phyloP scores from a whole-genome alignment of 2,888 invertebrate species.

The Eupithecia tripunctaria region DNA sequence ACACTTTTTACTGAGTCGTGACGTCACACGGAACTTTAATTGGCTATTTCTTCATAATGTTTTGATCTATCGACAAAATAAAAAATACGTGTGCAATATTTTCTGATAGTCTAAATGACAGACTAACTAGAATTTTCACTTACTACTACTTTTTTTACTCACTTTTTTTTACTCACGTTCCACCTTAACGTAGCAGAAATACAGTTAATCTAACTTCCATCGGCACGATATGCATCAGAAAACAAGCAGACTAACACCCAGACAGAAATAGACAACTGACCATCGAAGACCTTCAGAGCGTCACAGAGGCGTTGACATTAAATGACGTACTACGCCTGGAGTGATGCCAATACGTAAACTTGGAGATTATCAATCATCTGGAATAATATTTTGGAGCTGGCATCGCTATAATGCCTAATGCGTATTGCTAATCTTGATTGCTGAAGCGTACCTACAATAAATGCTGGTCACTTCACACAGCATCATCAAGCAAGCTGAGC shows the following conservation, averaged over 20 bases:
- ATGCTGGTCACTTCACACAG: too few relatives aligned
- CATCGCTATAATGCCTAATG: background rate
- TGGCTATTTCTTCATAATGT: too few relatives aligned
- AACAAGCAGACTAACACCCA: slow-evolving; percentile 26
- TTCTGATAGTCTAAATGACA: too few relatives aligned
- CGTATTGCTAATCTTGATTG: background rate
- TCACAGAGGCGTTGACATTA: slow-evolving; percentile 58
- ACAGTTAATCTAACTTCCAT: slow-evolving; percentile 10
- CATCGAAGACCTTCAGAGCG: slow-evolving; percentile 48
- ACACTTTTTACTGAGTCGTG: too few relatives aligned
- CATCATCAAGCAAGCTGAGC: too few relatives aligned
- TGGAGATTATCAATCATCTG: slow-evolving; percentile 23
- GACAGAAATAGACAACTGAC: slow-evolving; percentile 49
- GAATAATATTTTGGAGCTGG: slow-evolving; percentile 19
- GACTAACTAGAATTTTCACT: too few relatives aligned
- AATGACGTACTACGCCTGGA: slow-evolving; percentile 51
- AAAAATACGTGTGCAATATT: too few relatives aligned
- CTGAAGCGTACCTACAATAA: too few relatives aligned
- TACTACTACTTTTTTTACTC: too few relatives aligned
- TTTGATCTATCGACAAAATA: too few relatives aligned
- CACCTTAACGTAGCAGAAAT: background rate
- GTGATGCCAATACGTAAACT: slow-evolving; percentile 41
- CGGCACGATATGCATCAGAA: slow-evolving; percentile 18
- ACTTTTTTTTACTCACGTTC: too few relatives aligned
- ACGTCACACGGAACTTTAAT: too few relatives aligned